phyloP scores from a whole-genome alignment of 2,888 invertebrate species.

The Campoplex capitator region DNA sequence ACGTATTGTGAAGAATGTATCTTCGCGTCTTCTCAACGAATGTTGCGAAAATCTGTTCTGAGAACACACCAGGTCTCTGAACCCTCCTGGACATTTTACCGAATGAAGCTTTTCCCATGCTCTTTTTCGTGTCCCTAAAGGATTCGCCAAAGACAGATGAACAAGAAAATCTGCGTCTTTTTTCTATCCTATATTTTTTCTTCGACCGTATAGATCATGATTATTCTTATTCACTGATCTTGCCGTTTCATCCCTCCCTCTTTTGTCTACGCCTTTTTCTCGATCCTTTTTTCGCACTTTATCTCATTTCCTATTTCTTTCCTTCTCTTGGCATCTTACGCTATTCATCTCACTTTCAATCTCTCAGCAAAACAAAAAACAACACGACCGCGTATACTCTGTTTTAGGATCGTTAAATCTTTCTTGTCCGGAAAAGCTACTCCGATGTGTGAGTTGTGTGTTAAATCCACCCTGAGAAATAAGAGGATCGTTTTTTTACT shows the following conservation, averaged over 20 bases:
- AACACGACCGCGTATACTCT: constrained; percentile 31
- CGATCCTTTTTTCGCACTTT: constrained; percentile 18
- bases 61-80: no score
- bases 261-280: constrained; percentile 9
- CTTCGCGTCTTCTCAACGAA: no score
- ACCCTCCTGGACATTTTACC: no score
- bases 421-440: constrained; percentile 33
- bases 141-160: no score
- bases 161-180: no score
- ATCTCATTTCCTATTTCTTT: constrained; percentile 10
- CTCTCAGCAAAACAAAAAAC: constrained; percentile 51
- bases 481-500: constrained; percentile 1
- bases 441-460: neutral
- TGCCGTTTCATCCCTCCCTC: constrained; percentile 37
- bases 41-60: no score
- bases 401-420: constrained; percentile 56
- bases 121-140: no score
- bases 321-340: neutral
- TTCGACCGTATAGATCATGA: constrained; percentile 73
- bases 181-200: no score
- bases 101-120: no score
- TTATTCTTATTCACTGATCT: constrained; percentile 71
- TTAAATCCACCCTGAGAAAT: neutral
- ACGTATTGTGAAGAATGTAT: no score
- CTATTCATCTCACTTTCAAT: constrained; percentile 66